Conservation (phyloP, 1,140 invertebrate genomes). For the Diabrotica undecimpunctata region DNA sequence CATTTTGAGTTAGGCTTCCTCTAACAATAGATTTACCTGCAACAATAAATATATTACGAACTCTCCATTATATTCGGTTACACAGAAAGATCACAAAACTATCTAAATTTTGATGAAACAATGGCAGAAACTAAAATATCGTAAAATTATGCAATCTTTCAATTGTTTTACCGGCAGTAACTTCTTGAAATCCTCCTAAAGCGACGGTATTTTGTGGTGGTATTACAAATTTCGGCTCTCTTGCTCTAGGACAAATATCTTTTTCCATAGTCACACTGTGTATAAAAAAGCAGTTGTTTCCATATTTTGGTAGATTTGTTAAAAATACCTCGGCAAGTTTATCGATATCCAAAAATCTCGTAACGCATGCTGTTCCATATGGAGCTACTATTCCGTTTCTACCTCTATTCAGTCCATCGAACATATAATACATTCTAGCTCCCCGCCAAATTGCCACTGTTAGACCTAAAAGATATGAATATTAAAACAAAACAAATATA, state of each 20-base stretch:
- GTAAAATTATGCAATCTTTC: too few species aligned
- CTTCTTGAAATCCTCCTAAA: constrained; percentile 28
- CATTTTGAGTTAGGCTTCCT: constrained; percentile 44
- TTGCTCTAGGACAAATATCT: constrained; percentile 27
- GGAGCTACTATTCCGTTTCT: constrained; percentile 45
- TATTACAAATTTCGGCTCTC: constrained; percentile 23
- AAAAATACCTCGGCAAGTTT: constrained; percentile 46
- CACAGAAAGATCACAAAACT: too few species aligned
- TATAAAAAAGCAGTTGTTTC: constrained; percentile 42
- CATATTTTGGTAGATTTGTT: constrained; percentile 42
- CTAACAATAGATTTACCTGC: constrained; percentile 36
- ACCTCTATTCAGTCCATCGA: constrained; percentile 51
- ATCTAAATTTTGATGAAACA: too few species aligned
- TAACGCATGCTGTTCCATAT: constrained; percentile 47
- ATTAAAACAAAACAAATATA: neutral
- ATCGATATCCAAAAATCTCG: constrained; percentile 42
- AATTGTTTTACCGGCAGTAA: constrained; percentile 32
- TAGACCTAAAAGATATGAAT: constrained; percentile 12
- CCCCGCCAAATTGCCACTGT: constrained; percentile 49
- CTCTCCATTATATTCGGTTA: constrained; percentile 18
- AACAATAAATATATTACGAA: constrained; percentile 4
- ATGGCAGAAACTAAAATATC: too few species aligned
- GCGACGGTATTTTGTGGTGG: constrained; percentile 20
- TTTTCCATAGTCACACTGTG: constrained; percentile 36
- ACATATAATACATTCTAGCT: constrained; percentile 48